These are phyloP conservation scores for Listronotus oregonensis DNA, from an alignment of 1,140 invertebrate species.

Conservation along the genomic window DNA sequence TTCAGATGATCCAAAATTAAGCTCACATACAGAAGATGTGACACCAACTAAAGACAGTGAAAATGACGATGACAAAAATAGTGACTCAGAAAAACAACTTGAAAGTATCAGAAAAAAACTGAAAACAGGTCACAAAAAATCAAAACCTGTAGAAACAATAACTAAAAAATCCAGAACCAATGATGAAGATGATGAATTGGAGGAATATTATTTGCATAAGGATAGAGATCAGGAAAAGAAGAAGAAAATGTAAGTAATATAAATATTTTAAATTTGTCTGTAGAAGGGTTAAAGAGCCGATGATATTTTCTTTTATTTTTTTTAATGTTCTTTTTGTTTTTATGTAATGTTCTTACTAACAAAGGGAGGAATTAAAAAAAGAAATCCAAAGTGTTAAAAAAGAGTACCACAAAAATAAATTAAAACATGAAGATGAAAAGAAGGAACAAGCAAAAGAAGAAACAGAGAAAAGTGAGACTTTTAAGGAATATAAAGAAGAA, in stretches of 20 bases:
- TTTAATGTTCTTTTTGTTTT: no score
- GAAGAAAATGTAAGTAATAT: conserved; percentile 66
- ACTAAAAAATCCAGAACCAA: conserved; percentile 30
- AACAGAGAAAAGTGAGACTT: conserved; percentile 63
- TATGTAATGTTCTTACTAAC: conserved; percentile 45
- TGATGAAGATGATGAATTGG: conserved; percentile 44
- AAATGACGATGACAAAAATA: conserved; percentile 52
- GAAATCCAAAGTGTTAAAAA: conserved; percentile 77
- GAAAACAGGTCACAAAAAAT: conserved; percentile 50
- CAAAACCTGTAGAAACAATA: conserved; percentile 38
- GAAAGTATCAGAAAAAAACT: conserved; percentile 62
- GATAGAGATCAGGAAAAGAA: conserved; percentile 67
- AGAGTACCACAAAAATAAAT: conserved; percentile 68
- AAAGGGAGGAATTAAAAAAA: conserved; percentile 76
- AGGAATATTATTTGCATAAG: conserved; percentile 62
- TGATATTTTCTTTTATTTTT: no score
- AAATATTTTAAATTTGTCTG: no score
- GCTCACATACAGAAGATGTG: conserved; percentile 64
- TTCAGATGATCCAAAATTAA: conserved; percentile 84
- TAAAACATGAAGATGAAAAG: conserved; percentile 61
- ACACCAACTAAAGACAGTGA: conserved; percentile 44
- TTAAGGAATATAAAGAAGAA: conserved; percentile 75
- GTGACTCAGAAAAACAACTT: conserved; percentile 60
- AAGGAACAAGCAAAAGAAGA: conserved; percentile 58
- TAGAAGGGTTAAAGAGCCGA: no score